Conservation (phyloP, 2,888 invertebrate species). For the Polylopha cassiicola region DNA sequence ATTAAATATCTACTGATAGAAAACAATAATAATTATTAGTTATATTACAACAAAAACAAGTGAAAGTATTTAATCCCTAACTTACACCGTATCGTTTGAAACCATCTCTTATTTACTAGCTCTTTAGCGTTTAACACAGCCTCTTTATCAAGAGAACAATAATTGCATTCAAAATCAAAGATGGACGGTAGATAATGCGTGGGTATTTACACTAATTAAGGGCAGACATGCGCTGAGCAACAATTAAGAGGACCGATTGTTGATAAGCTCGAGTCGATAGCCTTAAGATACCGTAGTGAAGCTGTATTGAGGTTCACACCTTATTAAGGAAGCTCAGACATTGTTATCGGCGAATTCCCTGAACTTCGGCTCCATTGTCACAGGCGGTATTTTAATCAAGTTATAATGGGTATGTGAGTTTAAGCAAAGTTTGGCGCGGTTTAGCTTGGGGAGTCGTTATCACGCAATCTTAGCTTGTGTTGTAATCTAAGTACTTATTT, state of each 20-base stretch:
- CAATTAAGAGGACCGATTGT: slow-evolving; percentile 71
- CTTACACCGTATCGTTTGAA: slow-evolving; percentile 11
- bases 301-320: slow-evolving; percentile 58
- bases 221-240: slow-evolving; percentile 63
- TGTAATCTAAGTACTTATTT: too few relatives aligned
- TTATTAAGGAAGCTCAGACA: slow-evolving; percentile 43
- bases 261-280: slow-evolving; percentile 65
- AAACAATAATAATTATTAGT: too few relatives aligned
- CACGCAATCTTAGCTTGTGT: too few relatives aligned
- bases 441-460: too few relatives aligned
- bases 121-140: slow-evolving; percentile 35
- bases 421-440: too few relatives aligned
- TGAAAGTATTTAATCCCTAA: too few relatives aligned
- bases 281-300: slow-evolving; percentile 55
- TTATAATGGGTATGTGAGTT: neutral
- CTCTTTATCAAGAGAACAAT: slow-evolving; percentile 68
- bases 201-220: slow-evolving; percentile 75
- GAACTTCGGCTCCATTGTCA: slow-evolving; percentile 18
- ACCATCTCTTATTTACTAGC: slow-evolving; percentile 26
- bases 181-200: slow-evolving; percentile 58
- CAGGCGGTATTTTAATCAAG: slow-evolving; percentile 27
- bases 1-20: too few relatives aligned
- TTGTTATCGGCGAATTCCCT: slow-evolving; percentile 32
- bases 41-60: too few relatives aligned
- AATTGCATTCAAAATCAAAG: slow-evolving; percentile 76